Conservation (phyloP, 2,888 invertebrate species). For the Fissipunctia ypsillon region DNA sequence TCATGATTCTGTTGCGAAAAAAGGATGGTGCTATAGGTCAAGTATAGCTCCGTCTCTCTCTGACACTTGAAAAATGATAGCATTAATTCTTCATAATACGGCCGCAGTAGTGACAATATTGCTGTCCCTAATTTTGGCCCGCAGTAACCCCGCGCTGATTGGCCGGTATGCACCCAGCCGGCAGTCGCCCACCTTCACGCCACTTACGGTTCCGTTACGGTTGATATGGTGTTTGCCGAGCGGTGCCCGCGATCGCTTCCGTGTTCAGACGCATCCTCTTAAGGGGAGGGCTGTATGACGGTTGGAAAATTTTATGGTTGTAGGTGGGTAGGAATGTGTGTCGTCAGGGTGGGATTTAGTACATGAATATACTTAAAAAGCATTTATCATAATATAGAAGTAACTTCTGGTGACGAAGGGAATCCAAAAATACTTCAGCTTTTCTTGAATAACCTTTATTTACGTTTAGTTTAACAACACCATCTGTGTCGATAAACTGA, state of each 20-base stretch:
- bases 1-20: no score
- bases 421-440: neutral
- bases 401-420: no score
- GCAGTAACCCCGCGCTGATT: neutral
- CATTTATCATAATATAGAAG: no score
- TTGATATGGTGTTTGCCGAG: constrained; percentile 60
- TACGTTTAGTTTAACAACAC: neutral
- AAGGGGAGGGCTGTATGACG: constrained; percentile 69
- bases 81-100: no score
- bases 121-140: neutral
- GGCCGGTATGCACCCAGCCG: constrained; percentile 21
- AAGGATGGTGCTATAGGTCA: no score
- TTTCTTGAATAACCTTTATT: neutral
- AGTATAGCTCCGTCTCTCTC: no score
- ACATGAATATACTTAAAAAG: neutral
- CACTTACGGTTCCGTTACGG: constrained; percentile 60
- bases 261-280: constrained; percentile 77
- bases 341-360: neutral
- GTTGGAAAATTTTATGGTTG: neutral
- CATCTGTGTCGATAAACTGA: no score
- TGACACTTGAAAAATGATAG: no score
- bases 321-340: neutral
- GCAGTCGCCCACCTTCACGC: constrained; percentile 44
- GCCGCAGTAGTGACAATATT: neutral
- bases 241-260: constrained; percentile 72